These are phyloP conservation scores for Prorops nasuta DNA, from an alignment of 1,140 invertebrate genomes.

Conservation along the genomic window DNA sequence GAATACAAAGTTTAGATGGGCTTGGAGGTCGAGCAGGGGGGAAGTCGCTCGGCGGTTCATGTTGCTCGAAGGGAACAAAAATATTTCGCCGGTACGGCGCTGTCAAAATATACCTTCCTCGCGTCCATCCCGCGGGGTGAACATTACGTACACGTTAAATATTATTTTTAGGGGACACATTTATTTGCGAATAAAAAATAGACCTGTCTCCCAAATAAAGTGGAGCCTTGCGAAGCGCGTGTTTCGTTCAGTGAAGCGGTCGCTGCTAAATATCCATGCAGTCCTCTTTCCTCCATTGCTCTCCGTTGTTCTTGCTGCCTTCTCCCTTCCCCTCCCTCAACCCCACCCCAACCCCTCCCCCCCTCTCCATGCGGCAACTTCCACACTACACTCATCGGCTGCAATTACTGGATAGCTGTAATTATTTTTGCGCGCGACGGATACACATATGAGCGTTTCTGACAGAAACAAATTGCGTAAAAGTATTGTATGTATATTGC, in stretches of 20 bases:
- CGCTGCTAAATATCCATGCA: conserved; percentile 33
- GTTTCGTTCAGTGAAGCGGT: conserved; percentile 34
- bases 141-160: conserved; percentile 39
- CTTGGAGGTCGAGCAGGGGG: neutral
- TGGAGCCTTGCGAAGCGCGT: conserved; percentile 28
- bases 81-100: conserved; percentile 31
- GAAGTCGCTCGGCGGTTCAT: conserved; percentile 15
- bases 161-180: conserved; percentile 41
- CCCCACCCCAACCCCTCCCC: neutral
- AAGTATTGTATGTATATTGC: no score
- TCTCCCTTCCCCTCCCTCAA: neutral
- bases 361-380: neutral
- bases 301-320: no score
- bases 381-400: neutral
- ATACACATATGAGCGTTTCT: no score
- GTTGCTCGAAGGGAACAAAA: conserved; percentile 35
- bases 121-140: conserved; percentile 26
- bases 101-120: conserved; percentile 33
- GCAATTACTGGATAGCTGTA: conserved; percentile 31
- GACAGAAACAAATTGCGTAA: no score
- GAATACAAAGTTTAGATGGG: conserved; percentile 26
- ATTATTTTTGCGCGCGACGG: conserved; percentile 33
- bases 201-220: conserved; percentile 37
- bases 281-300: conserved; percentile 7
- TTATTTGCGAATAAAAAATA: conserved; percentile 42